Conservation (phyloP, 2,797 vertebrate genomes). For the Halcyon leucocephala region DNA sequence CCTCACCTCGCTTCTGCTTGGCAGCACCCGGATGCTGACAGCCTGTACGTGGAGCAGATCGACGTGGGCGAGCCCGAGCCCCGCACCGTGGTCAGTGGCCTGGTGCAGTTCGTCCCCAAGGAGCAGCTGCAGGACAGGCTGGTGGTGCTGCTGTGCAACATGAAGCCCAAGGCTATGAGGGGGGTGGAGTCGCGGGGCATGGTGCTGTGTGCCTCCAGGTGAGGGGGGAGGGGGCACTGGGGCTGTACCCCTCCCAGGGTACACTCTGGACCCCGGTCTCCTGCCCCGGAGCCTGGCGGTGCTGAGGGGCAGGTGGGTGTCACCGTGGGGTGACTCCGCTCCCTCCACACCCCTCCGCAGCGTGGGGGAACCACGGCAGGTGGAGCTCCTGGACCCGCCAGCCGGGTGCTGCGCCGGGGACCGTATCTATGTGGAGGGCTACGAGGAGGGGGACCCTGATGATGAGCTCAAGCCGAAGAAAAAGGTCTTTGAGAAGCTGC, state of each 20-base stretch:
- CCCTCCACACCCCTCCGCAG: slow-evolving; percentile 65
- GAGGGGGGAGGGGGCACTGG: rapidly evolving
- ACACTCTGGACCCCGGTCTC: neutral
- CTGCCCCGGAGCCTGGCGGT: rapidly evolving
- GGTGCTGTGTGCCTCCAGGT: slow-evolving; percentile 94
- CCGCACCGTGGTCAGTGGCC: slow-evolving; percentile 93
- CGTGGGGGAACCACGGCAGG: slow-evolving; percentile 84
- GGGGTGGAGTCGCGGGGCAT: slow-evolving; percentile 97
- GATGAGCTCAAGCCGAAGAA: slow-evolving; percentile 96
- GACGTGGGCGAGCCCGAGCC: slow-evolving; percentile 92
- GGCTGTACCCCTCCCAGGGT: rapidly evolving
- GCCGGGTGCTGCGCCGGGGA: slow-evolving; percentile 89
- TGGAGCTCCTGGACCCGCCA: slow-evolving; percentile 94
- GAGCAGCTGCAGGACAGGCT: slow-evolving; percentile 90
- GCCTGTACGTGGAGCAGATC: slow-evolving; percentile 93
- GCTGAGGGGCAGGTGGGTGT: neutral
- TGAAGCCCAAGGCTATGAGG: slow-evolving; percentile 97
- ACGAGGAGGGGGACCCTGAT: slow-evolving; percentile 86
- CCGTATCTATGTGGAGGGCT: slow-evolving; percentile 90
- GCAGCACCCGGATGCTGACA: slow-evolving; percentile 95
- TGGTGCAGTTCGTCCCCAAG: slow-evolving; percentile 89
- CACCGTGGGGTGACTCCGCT: neutral
- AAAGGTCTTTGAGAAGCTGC: slow-evolving; percentile 96
- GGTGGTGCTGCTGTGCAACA: slow-evolving; percentile 93
- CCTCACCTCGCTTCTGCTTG: neutral